A percentile compares a stretch with the other conserved stretches of the same genome.
Conservation (phyloP, 1,140 invertebrate species). For the Micrasema longulum region DNA sequence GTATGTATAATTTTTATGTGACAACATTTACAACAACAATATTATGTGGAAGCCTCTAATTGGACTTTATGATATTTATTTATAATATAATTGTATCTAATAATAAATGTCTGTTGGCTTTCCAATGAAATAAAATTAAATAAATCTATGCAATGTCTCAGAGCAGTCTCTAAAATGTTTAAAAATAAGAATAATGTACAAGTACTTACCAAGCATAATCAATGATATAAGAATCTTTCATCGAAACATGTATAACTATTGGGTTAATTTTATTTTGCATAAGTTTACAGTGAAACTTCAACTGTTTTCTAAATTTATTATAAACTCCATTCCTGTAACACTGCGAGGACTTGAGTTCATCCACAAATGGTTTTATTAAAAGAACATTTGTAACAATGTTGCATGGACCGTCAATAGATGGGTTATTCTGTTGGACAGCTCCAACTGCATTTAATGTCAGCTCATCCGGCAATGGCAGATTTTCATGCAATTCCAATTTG, state of each 20-base stretch:
- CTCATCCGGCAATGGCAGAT: constrained; percentile 4
- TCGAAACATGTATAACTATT: constrained; percentile 22
- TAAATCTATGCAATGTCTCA: too few relatives aligned
- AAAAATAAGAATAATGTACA: too few relatives aligned
- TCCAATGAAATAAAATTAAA: too few relatives aligned
- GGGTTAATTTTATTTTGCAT: neutral
- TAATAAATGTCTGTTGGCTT: too few relatives aligned
- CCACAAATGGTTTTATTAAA: constrained; percentile 46
- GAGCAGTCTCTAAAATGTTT: too few relatives aligned
- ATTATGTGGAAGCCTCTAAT: too few relatives aligned
- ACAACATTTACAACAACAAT: too few relatives aligned
- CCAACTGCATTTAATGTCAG: neutral
- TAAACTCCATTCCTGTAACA: constrained; percentile 37
- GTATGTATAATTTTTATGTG: too few relatives aligned
- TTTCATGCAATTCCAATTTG: neutral
- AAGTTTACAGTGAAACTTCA: neutral
- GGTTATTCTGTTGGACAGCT: neutral
- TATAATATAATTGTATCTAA: too few relatives aligned
- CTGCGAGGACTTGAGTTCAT: constrained; percentile 33
- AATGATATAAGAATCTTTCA: constrained; percentile 48
- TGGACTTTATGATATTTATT: too few relatives aligned
- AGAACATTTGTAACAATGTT: constrained; percentile 36
- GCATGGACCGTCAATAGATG: neutral
- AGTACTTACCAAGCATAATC: constrained; percentile 52
- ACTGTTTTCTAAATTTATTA: constrained; percentile 29